Percentiles rank a stretch among this genome's conserved stretches.
These are phyloP conservation scores for Chironomus tepperi DNA, from an alignment of 1,140 invertebrate species.

Conservation along the genomic window DNA sequence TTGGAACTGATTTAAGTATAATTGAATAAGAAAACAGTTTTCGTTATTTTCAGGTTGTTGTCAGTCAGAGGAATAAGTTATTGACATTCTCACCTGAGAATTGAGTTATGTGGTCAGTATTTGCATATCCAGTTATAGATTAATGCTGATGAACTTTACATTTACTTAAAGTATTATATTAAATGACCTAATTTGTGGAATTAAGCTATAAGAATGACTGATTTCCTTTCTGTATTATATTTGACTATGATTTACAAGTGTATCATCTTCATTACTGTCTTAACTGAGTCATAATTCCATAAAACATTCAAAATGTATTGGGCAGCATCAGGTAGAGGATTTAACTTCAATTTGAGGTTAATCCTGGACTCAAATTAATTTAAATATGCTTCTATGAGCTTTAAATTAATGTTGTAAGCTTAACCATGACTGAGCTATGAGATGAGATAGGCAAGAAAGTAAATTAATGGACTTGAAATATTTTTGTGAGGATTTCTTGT, in stretches of 20 bases:
- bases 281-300: background rate
- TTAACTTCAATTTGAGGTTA: background rate
- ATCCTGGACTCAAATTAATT: background rate
- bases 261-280: background rate
- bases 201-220: no score
- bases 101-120: no score
- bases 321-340: conserved; percentile 1
- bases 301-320: background rate
- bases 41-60: no score
- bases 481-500: background rate
- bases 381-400: background rate
- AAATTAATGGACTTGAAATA: background rate
- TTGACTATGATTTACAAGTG: background rate
- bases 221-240: background rate
- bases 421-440: background rate
- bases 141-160: no score
- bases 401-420: background rate
- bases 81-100: no score
- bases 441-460: background rate
- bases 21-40: background rate
- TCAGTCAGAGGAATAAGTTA: no score
- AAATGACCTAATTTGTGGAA: no score
- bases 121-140: no score
- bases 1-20: background rate
- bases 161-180: no score